Evolutionary conservation across 2,113 vertebrate genomes (phyloP), one percentile per base, ranked within the genome.

Genomic region (Boleophthalmus pectinirostris): DNA sequence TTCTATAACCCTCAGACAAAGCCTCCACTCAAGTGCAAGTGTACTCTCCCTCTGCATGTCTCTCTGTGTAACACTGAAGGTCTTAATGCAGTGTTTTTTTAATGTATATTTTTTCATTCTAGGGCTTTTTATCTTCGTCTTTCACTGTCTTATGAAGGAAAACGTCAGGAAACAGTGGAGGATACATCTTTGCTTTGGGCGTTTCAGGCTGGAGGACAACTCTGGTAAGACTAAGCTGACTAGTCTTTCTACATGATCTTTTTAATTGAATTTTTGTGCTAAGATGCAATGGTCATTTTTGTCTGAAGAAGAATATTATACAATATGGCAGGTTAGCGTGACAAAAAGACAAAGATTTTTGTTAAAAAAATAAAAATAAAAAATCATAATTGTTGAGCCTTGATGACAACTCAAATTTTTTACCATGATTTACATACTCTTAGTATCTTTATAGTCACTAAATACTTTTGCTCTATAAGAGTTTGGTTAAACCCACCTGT

Each of bases 81-180:
- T 66, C 63, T 45, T 20, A 20, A 21, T 33, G 38, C 61, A 20
- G 10, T 16, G 3, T n/a, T 4, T 35, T 24, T 13, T 8, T 33
- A 38, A 43, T 10, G 38, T 63, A 23, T 57, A 43, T 81, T 43
- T 58, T 79, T 64, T 21, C 61, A 20, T 84, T 89, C 1, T 84
- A 97, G 96, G 96, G 18, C 91, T 97, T 83, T 94, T 98, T 69
- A 94, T 98, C 83, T 98, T 97, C 71, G 45, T 97, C 68, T 97
- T 97, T 82, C 95, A 97, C 91, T 98, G 96, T 67, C 80, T 96
- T 58, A 93, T 96, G 94, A 98, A 97, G 85, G 95, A 96, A 46
- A 96, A 93, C 1, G 95, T 96, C 20, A 78, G 89, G 54, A 95
- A 94, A 67, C 96, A 97, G 72, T 97, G 95, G 93, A 90, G 85